Conservation (phyloP, 53 echinoderm and acorn worm genomes). For the Holothuria scabra region DNA sequence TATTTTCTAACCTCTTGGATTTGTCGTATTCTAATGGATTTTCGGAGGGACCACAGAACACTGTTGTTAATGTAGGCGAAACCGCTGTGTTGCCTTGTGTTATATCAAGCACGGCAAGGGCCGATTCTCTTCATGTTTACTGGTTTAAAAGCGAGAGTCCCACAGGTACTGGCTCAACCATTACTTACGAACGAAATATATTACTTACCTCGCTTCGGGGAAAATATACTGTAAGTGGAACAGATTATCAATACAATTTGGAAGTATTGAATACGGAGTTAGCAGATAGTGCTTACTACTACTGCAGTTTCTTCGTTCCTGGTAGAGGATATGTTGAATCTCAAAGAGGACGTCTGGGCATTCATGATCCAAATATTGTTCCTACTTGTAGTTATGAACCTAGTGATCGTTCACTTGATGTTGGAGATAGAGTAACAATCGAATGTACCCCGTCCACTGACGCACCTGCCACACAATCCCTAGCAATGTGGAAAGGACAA, state of each 20-base stretch:
- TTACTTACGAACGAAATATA: background rate
- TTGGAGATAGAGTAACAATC: slow-evolving; percentile 28
- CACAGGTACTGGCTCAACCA: background rate
- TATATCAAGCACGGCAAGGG: background rate
- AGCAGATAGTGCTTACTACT: slow-evolving; percentile 14
- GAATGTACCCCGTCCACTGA: background rate
- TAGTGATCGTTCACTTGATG: background rate
- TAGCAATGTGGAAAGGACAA: slow-evolving; percentile 26
- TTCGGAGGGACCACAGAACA: background rate
- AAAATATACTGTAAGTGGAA: background rate
- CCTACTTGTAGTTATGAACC: background rate
- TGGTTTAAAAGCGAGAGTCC: slow-evolving; percentile 7
- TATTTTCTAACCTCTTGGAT: background rate
- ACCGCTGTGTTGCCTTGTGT: slow-evolving; percentile 6
- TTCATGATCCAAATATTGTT: background rate
- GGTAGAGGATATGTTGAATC: background rate
- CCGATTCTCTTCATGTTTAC: background rate
- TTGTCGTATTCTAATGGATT: background rate
- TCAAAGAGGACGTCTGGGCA: background rate
- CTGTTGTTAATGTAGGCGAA: background rate
- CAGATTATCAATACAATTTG: slow-evolving; percentile 9
- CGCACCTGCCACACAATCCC: background rate
- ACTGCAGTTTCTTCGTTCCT: background rate
- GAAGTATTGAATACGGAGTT: background rate
- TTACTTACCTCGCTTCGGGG: background rate